A percentile compares a stretch with the other conserved stretches of the same genome.
Evolutionary conservation across 1,140 invertebrate species (phyloP).

Genomic region (Drosophila seguyi): DNA sequence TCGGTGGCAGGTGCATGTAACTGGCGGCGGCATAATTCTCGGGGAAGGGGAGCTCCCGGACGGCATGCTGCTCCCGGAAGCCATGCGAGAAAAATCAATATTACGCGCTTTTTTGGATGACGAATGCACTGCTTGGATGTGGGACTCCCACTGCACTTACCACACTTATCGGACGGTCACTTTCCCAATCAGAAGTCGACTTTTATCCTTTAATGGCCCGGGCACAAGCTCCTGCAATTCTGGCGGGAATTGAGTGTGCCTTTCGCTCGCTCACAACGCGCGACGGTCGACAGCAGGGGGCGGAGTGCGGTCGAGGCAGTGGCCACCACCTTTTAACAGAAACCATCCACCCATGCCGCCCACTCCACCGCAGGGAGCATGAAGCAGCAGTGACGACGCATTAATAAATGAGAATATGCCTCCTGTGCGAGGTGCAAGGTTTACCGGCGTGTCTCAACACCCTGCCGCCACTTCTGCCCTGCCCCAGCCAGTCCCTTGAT

Average conservation of each 20-base stretch:
- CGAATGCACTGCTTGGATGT: conserved; percentile 14
- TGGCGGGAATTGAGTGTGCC: conserved; percentile 54
- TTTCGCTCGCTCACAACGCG: not conserved
- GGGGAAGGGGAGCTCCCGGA: conserved; percentile 10
- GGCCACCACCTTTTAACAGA: conserved; percentile 61
- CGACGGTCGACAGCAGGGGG: not conserved
- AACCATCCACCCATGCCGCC: conserved; percentile 48
- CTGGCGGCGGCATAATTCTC: not conserved
- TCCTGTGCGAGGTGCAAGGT: conserved; percentile 59
- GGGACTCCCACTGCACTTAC: conserved; percentile 9
- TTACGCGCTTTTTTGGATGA: conserved; percentile 46
- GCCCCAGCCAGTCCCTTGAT: conserved; percentile 13
- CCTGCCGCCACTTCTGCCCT: conserved; percentile 3
- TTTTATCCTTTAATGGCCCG: conserved; percentile 46
- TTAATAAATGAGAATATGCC: conserved; percentile 78
- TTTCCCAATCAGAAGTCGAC: conserved; percentile 35
- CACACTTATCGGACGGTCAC: conserved; percentile 24
- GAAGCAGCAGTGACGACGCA: conserved; percentile 57
- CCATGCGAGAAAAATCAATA: conserved; percentile 81
- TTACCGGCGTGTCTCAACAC: conserved; percentile 46
- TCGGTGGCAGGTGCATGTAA: conserved; percentile 55
- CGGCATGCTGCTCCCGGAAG: conserved; percentile 26
- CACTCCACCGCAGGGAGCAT: conserved; percentile 34
- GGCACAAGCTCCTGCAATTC: conserved; percentile 22
- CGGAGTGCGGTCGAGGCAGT: conserved; percentile 17